Base-by-base conservation (phyloP, 1,140 invertebrate species). In the Asobara japonica region DNA sequence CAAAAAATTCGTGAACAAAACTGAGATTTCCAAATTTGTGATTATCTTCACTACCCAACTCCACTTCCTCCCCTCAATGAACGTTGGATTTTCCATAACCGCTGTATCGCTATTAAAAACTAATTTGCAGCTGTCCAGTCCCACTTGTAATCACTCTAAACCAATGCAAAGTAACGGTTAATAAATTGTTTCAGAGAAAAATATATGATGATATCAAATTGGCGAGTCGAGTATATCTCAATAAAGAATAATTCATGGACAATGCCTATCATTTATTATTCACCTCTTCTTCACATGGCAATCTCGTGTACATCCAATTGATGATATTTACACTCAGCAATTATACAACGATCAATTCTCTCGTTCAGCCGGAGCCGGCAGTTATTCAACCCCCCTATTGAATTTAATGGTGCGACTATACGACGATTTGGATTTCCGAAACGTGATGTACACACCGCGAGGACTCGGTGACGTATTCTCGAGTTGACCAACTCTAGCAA, bases 391-490 rank as follows among this genome's bases (percentile, higher is more conserved):
- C 10, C 31, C 6, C 22, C 51, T 56, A 11, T 56, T 56, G 51
- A 56, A 10, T 56, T 56, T 56, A 56, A 56, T 25, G 51, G 22
- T 11, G 10, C 13, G 16, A 41, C 22, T 25, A 38, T 33, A n/a
- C n/a, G 11, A 11, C 27, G 6, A 60, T 74, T 74, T 69, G 74
- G 25, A 72, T 71, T 77, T 72, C 61, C 71, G 77, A 74, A 81
- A 82, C 82, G 82, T 84, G 82, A 84, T 78, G 77, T 82, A 82
- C 76, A 77, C 76, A 79, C 82, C 82, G 73, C 82, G 29, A 82
- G 79, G 69, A 73, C 77, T 72, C 70, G 76, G 72, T 51, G 74
- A 56, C 22, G 22, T 10, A 56, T 25, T n/a, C 51, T 45, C 41
- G n/a, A 13, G n/a, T 16, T 45, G 41, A 45, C n/a, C 41, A 16